Conservation (phyloP, 2,113 vertebrate genomes). For the Tachysurus vachellii region DNA sequence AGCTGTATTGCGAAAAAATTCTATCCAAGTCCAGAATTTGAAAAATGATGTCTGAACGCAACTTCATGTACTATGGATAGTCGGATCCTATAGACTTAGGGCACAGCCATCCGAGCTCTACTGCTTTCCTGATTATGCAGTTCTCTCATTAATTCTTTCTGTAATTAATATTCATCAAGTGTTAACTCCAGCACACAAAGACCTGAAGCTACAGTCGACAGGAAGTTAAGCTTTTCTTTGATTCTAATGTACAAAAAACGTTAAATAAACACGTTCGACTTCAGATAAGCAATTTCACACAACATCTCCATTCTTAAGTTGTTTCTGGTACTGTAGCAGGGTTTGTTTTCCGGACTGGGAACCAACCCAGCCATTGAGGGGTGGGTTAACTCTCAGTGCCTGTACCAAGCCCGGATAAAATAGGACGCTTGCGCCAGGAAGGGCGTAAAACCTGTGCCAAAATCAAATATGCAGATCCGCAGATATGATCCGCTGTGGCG, state of each 20-base stretch:
- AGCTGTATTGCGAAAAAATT: too few relatives aligned
- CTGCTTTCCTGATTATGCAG: not conserved
- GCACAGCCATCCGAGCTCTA: not conserved
- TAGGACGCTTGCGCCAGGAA: too few relatives aligned
- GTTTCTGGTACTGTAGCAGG: not conserved
- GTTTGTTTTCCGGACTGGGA: too few relatives aligned
- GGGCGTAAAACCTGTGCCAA: too few relatives aligned
- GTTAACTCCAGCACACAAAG: not conserved
- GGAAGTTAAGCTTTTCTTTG: not conserved
- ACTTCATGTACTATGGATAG: not conserved
- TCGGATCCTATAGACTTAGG: not conserved
- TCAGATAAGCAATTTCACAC: not conserved
- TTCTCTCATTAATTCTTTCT: not conserved
- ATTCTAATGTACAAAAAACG: not conserved
- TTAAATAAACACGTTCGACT: not conserved
- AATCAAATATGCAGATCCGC: too few relatives aligned
- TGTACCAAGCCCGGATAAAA: too few relatives aligned
- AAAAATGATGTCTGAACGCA: not conserved
- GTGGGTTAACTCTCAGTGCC: too few relatives aligned
- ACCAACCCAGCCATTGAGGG: too few relatives aligned
- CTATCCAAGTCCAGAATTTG: not conserved
- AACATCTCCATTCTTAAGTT: slow-evolving; percentile 3
- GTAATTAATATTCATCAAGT: not conserved
- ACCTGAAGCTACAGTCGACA: not conserved
- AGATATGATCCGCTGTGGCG: too few relatives aligned